These are phyloP conservation scores for Merodon equestris DNA, from an alignment of 2,888 invertebrate species.

Conservation along the genomic window DNA sequence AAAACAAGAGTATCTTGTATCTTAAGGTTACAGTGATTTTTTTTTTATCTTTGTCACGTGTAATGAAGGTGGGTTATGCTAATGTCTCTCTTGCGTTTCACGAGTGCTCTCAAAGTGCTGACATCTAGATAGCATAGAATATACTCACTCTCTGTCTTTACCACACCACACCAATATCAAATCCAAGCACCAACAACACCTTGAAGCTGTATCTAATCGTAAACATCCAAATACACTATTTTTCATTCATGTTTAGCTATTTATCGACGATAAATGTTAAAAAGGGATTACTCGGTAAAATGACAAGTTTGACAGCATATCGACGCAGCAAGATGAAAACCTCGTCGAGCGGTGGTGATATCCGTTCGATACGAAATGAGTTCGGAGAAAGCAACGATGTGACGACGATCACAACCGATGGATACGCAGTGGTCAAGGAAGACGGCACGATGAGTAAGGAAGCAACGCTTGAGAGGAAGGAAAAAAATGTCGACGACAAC, in stretches of 20 bases:
- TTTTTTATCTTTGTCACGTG: conserved; percentile 39
- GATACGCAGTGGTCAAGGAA: conserved; percentile 71
- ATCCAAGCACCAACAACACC: conserved; percentile 21
- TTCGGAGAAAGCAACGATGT: conserved; percentile 62
- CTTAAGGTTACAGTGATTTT: not conserved
- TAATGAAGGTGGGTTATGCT: conserved; percentile 62
- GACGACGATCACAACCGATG: conserved; percentile 70
- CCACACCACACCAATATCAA: too few relatives aligned
- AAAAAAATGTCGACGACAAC: conserved; percentile 55
- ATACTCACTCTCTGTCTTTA: too few relatives aligned
- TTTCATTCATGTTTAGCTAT: conserved; percentile 73
- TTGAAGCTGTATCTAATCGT: not conserved
- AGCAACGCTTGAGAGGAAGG: conserved; percentile 42
- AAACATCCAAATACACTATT: not conserved
- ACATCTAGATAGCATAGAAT: conserved; percentile 10
- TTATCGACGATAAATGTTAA: conserved; percentile 78
- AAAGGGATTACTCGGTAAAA: conserved; percentile 77
- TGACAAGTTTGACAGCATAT: conserved; percentile 78
- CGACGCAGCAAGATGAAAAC: conserved; percentile 77
- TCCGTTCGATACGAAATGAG: conserved; percentile 73
- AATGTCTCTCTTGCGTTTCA: conserved; percentile 46
- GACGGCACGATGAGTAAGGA: conserved; percentile 48
- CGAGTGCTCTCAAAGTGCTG: conserved; percentile 56
- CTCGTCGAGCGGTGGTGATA: conserved; percentile 74
- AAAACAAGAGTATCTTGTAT: not conserved